Evolutionary conservation across 2,113 vertebrate species (phyloP).

Genomic region (Laterallus jamaicensis): DNA sequence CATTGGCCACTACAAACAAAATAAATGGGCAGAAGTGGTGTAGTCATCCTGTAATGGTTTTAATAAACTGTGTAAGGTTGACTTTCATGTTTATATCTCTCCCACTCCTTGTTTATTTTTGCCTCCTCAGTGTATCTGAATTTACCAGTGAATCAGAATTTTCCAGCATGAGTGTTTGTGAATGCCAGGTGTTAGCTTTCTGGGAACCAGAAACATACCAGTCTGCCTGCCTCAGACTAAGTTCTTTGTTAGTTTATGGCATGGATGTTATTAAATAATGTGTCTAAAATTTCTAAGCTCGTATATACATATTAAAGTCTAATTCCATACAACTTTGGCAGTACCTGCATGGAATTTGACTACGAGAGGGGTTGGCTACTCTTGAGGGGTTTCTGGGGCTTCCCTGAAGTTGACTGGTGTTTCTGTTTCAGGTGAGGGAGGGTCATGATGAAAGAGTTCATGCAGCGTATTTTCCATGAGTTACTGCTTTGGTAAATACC

Average conservation of each 20-base stretch:
- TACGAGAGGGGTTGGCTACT: not conserved
- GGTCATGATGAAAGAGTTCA: not conserved
- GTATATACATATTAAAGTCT: not conserved
- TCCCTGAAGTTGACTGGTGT: not conserved
- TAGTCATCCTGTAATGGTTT: not conserved
- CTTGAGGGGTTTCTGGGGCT: not conserved
- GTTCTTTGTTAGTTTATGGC: not conserved
- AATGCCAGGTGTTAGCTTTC: not conserved
- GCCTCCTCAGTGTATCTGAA: not conserved
- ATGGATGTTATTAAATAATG: not conserved
- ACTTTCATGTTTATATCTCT: not conserved
- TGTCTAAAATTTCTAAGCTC: not conserved
- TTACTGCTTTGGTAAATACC: not conserved
- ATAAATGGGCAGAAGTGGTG: not conserved
- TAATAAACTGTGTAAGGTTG: not conserved
- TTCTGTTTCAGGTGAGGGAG: not conserved
- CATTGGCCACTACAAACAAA: not conserved
- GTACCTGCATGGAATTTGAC: not conserved
- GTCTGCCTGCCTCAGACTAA: not conserved
- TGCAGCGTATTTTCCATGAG: fast-evolving
- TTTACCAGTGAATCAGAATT: not conserved
- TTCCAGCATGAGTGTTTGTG: not conserved
- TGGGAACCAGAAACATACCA: not conserved
- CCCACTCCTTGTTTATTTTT: not conserved
- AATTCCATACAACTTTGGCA: not conserved